Conservation (phyloP, 2,888 invertebrate genomes). For the Girardia tigrina region DNA sequence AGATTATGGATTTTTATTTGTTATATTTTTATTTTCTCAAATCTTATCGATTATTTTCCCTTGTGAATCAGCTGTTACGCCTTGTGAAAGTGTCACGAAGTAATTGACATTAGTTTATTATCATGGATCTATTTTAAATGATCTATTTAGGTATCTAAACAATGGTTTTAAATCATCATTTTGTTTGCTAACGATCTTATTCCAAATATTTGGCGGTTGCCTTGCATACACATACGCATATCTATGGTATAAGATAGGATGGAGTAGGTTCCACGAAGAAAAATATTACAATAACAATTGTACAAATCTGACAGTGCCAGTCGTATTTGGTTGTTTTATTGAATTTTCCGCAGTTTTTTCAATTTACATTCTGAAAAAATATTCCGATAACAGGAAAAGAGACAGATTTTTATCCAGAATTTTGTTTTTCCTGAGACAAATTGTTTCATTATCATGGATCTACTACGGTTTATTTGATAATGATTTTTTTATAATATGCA, state of each 20-base stretch:
- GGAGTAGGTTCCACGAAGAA: background rate
- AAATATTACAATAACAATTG: background rate
- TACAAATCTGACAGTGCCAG: background rate
- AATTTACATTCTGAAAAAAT: background rate
- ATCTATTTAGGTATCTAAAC: background rate
- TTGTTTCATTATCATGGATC: background rate
- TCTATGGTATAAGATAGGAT: background rate
- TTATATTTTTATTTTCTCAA: conserved; percentile 1
- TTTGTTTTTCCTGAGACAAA: background rate
- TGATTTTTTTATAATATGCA: background rate
- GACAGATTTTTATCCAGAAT: background rate
- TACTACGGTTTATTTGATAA: background rate
- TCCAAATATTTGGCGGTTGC: background rate
- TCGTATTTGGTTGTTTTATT: background rate
- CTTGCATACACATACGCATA: background rate
- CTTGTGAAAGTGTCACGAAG: background rate
- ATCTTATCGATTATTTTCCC: background rate
- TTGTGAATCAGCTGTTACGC: background rate
- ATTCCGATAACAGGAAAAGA: background rate
- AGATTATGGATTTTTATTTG: background rate
- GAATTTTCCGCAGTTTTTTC: background rate
- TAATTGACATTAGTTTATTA: background rate
- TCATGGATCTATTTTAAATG: background rate
- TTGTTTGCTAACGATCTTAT: background rate
- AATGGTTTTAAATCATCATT: background rate